These are phyloP conservation scores for Cataglyphis hispanica DNA, from an alignment of 1,140 invertebrate species.

Conservation along the genomic window DNA sequence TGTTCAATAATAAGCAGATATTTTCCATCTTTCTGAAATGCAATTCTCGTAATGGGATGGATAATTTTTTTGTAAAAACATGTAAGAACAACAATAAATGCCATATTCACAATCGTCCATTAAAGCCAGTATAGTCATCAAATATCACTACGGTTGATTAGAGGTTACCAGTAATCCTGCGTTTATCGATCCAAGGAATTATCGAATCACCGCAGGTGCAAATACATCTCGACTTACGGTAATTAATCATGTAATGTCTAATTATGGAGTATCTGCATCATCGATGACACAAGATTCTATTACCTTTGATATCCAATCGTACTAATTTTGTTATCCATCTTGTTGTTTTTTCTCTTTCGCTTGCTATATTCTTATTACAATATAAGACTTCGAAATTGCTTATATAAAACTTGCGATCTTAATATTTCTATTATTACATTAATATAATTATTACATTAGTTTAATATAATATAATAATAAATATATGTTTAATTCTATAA, in stretches of 20 bases:
- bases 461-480: background rate
- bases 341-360: too few species aligned
- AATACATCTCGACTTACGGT: slow-evolving; percentile 70
- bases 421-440: background rate
- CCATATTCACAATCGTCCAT: background rate
- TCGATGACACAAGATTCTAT: slow-evolving; percentile 25
- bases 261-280: slow-evolving; percentile 52
- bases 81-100: background rate
- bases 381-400: background rate
- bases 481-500: slow-evolving; percentile 3
- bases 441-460: background rate
- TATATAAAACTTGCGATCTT: background rate
- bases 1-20: slow-evolving; percentile 9
- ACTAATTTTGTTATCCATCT: background rate
- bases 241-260: slow-evolving; percentile 71
- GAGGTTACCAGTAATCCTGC: slow-evolving; percentile 59
- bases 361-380: too few species aligned
- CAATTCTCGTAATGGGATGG: background rate
- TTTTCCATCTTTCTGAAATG: background rate
- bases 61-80: background rate
- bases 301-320: slow-evolving; percentile 29
- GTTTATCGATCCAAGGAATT: slow-evolving; percentile 73
- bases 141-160: slow-evolving; percentile 34
- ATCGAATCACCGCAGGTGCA: slow-evolving; percentile 69
- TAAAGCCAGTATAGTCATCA: background rate